A percentile compares a stretch with the other conserved stretches of the same genome.
These are phyloP conservation scores for Nematolebias whitei DNA, from an alignment of 2,113 vertebrate species.

Conservation along the genomic window DNA sequence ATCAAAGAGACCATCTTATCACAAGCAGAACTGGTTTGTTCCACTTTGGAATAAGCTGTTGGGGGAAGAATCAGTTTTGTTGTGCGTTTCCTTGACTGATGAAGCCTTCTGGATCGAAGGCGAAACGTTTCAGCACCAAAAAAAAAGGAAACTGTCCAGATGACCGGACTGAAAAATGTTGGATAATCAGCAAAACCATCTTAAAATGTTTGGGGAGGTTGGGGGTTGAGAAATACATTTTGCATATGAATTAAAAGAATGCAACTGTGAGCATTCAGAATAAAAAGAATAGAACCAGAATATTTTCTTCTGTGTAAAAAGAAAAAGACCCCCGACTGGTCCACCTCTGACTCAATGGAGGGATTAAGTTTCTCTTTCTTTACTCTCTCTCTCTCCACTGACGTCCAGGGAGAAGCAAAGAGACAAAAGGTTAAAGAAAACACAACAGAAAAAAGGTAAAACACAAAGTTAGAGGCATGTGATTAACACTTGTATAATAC, in stretches of 20 bases:
- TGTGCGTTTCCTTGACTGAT: too few species aligned
- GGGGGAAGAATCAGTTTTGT: too few species aligned
- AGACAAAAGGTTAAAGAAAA: slow-evolving; percentile 21
- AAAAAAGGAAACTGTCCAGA: too few species aligned
- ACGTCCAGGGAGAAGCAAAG: slow-evolving; percentile 43
- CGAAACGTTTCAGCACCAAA: too few species aligned
- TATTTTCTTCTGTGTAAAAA: slow-evolving; percentile 35
- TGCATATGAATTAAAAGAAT: slow-evolving; percentile 2
- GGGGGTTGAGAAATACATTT: not conserved
- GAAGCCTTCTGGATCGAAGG: too few species aligned
- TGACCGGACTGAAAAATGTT: too few species aligned
- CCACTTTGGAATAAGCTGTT: too few species aligned
- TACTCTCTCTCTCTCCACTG: slow-evolving; percentile 50
- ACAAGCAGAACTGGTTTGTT: too few species aligned
- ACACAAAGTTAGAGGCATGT: slow-evolving; percentile 25
- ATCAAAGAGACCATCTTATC: too few species aligned
- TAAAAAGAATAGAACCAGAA: slow-evolving; percentile 35
- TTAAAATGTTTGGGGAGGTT: not conserved
- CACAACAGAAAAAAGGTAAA: slow-evolving; percentile 34
- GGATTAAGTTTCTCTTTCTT: slow-evolving; percentile 76
- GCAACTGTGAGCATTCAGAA: slow-evolving; percentile 28
- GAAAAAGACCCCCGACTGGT: slow-evolving; percentile 56
- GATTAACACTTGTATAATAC: slow-evolving; percentile 45
- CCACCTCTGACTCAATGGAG: slow-evolving; percentile 69
- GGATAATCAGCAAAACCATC: too few species aligned